phyloP scores from a whole-genome alignment of 2,113 vertebrate genomes.

The Lepus europaeus region DNA sequence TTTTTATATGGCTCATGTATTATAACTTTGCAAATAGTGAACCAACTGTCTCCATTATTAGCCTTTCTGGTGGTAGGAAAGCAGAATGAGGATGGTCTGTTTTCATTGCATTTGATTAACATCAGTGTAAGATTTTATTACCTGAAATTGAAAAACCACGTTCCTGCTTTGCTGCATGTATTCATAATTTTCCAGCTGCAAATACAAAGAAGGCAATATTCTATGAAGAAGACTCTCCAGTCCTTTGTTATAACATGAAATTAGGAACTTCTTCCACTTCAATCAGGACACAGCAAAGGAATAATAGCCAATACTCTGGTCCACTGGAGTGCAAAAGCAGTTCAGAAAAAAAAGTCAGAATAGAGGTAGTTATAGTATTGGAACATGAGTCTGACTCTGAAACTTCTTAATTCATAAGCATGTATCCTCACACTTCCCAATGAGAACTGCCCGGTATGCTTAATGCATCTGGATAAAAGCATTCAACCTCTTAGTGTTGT shows the following conservation, averaged over 20 bases:
- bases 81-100: background rate
- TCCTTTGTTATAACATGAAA: slow-evolving; percentile 10
- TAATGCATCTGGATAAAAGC: background rate
- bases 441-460: background rate
- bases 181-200: slow-evolving; percentile 12
- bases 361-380: background rate
- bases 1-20: background rate
- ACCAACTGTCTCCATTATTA: background rate
- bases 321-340: background rate
- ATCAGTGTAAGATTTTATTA: slow-evolving; percentile 45
- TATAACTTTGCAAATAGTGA: slow-evolving; percentile 25
- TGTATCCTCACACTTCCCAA: background rate
- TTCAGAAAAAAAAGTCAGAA: background rate
- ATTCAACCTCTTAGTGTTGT: background rate
- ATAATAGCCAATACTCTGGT: background rate
- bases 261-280: background rate
- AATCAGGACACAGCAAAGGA: background rate
- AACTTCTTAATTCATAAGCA: slow-evolving; percentile 37
- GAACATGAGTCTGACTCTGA: background rate
- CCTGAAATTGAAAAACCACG: background rate
- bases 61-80: slow-evolving; percentile 1
- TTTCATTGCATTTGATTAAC: background rate
- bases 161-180: background rate
- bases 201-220: slow-evolving; percentile 33
- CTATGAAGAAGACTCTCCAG: background rate